These are phyloP conservation scores for Caranx melampygus DNA, from an alignment of 2,113 vertebrate species.

Conservation along the genomic window DNA sequence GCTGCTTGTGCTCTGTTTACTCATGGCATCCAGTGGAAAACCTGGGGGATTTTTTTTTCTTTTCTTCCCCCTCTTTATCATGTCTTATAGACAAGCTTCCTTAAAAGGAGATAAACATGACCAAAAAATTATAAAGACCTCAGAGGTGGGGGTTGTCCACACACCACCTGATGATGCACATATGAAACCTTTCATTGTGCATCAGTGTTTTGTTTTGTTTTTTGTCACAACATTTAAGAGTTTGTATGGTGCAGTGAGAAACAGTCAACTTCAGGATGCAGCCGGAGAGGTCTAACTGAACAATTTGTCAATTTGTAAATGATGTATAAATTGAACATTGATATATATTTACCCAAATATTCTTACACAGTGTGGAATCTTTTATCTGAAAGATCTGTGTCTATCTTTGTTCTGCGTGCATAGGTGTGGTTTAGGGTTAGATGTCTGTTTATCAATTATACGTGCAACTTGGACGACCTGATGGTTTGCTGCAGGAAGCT, in stretches of 20 bases:
- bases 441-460: background rate
- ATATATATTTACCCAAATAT: background rate
- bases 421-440: background rate
- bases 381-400: too few relatives aligned
- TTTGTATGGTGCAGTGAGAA: background rate
- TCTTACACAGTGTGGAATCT: too few relatives aligned
- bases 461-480: background rate
- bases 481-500: background rate
- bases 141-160: too few relatives aligned
- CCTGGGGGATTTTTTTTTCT: background rate
- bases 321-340: background rate
- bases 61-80: background rate
- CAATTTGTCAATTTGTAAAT: background rate
- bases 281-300: background rate
- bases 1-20: constrained; percentile 44
- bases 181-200: too few relatives aligned
- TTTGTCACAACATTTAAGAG: background rate
- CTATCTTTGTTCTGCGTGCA: too few relatives aligned
- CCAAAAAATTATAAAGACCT: background rate
- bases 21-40: constrained; percentile 44
- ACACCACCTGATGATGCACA: too few relatives aligned
- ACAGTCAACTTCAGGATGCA: background rate
- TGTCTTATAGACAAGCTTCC: background rate
- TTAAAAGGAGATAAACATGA: background rate
- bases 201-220: too few relatives aligned